These are phyloP conservation scores for Thamnophis elegans DNA, from an alignment of 2,797 vertebrate genomes.

Conservation along the genomic window DNA sequence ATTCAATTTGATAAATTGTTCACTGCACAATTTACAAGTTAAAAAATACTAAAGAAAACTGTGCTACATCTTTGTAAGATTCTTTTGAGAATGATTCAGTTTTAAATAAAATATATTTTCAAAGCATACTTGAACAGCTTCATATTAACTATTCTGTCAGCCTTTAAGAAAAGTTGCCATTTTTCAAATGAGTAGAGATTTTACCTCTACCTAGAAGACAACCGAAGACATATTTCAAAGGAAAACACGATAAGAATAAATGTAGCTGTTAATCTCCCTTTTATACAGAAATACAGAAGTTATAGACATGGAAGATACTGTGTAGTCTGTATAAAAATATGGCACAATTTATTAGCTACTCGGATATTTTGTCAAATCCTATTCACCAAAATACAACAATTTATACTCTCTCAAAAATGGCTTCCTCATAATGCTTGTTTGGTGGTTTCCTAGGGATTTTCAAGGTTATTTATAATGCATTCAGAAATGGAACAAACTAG, in stretches of 20 bases:
- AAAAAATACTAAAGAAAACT: constrained; percentile 1
- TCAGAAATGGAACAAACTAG: background rate
- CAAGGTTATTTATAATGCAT: background rate
- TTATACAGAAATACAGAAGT: background rate
- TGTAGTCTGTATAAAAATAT: background rate
- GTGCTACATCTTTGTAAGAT: constrained; percentile 16
- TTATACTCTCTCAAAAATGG: background rate
- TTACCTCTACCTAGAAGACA: background rate
- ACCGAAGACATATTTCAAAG: background rate
- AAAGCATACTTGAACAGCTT: constrained; percentile 37
- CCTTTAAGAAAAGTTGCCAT: background rate
- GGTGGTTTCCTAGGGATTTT: background rate
- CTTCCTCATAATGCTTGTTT: background rate
- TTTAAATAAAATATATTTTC: constrained; percentile 45
- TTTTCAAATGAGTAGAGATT: background rate
- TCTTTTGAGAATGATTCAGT: constrained; percentile 29
- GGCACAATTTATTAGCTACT: background rate
- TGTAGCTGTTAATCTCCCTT: background rate
- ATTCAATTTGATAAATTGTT: background rate
- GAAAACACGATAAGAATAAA: background rate
- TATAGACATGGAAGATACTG: background rate
- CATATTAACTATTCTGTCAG: constrained; percentile 36
- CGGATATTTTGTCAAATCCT: background rate
- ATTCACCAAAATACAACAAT: background rate
- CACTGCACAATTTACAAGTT: background rate